A percentile compares a stretch with the other conserved stretches of the same genome.
phyloP scores from a whole-genome alignment of 2,888 invertebrate species.

The Drosophila lutescens region DNA sequence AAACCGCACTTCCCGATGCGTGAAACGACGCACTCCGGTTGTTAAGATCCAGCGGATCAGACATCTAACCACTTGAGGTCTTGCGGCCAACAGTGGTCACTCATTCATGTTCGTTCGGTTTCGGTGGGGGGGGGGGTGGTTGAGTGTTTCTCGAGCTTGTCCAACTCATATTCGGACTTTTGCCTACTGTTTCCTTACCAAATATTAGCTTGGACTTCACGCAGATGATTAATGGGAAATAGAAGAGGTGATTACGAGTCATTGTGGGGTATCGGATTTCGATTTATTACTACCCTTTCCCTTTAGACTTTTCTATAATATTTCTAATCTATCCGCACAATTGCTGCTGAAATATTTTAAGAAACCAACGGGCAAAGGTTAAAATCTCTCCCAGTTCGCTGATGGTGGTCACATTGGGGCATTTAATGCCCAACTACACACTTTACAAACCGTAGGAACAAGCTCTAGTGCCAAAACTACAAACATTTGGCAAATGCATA shows the following conservation, averaged over 20 bases:
- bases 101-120: conserved; percentile 21
- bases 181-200: conserved; percentile 1
- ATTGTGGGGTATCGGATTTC: background rate
- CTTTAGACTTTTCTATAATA: no score
- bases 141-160: conserved; percentile 2
- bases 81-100: conserved; percentile 31
- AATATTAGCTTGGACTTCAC: conserved; percentile 17
- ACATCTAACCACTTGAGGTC: conserved; percentile 19
- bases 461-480: conserved; percentile 24
- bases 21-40: conserved; percentile 48
- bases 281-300: background rate
- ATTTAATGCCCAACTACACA: conserved; percentile 20
- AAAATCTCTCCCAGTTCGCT: background rate
- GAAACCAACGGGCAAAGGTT: no score
- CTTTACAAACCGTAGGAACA: conserved; percentile 13
- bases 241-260: background rate
- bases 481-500: conserved; percentile 39
- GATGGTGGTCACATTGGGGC: conserved; percentile 31
- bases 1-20: conserved; percentile 59
- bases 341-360: background rate
- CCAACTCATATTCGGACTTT: conserved; percentile 2
- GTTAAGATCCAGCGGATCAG: conserved; percentile 18
- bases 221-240: conserved; percentile 25
- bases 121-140: background rate
- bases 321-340: no score